These are phyloP conservation scores for Phrynocephalus forsythii DNA, from an alignment of 2,797 vertebrate genomes.

Conservation along the genomic window DNA sequence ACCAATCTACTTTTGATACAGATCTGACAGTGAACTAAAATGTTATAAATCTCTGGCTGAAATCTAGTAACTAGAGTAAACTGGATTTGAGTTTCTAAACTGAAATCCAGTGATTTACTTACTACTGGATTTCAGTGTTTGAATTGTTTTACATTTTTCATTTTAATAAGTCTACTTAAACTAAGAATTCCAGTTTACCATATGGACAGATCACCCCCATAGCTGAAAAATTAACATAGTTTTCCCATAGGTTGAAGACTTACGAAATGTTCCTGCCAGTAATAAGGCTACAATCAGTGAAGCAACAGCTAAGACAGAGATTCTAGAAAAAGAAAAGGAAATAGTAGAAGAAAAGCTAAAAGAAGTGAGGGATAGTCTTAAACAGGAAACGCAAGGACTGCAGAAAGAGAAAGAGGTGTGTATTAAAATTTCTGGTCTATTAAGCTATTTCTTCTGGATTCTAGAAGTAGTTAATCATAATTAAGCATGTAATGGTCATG, in stretches of 20 bases:
- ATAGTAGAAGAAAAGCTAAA: constrained; percentile 88
- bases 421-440: not conserved
- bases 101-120: no score
- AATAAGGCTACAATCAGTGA: constrained; percentile 86
- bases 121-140: no score
- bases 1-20: not conserved
- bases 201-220: not conserved
- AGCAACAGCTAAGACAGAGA: constrained; percentile 80
- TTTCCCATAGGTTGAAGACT: constrained; percentile 85
- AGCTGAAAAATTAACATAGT: not conserved
- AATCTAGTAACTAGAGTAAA: no score
- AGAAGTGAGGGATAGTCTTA: constrained; percentile 90
- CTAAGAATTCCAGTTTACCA: not conserved
- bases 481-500: not conserved
- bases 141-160: not conserved
- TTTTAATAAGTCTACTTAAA: not conserved
- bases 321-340: constrained; percentile 86
- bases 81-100: no score
- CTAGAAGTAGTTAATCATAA: not conserved
- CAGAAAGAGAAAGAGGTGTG: constrained; percentile 94
- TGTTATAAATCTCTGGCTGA: not conserved
- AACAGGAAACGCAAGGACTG: constrained; percentile 90
- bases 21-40: not conserved
- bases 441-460: not conserved
- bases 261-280: constrained; percentile 81